These are phyloP conservation scores for Novumbra hubbsi DNA, from an alignment of 2,797 vertebrate species.

Conservation along the genomic window DNA sequence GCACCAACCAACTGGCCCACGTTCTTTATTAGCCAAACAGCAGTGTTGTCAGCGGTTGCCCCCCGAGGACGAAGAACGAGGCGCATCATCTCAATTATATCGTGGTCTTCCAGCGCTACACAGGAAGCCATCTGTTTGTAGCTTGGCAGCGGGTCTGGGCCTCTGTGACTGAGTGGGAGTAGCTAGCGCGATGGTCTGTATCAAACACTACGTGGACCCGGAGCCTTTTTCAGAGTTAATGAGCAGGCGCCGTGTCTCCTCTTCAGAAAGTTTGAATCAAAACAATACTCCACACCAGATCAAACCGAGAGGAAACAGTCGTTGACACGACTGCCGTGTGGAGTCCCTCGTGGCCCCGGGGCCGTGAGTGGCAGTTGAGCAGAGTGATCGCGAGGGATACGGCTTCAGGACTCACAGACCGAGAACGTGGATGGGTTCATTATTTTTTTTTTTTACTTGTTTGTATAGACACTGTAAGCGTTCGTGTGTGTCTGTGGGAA, in stretches of 20 bases:
- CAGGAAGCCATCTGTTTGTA: background rate
- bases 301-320: slow-evolving; percentile 30
- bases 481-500: background rate
- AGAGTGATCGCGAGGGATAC: slow-evolving; percentile 10
- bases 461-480: background rate
- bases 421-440: slow-evolving; percentile 4
- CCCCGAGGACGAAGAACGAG: background rate
- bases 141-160: background rate
- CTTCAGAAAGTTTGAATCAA: slow-evolving; percentile 63
- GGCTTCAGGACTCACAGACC: slow-evolving; percentile 6
- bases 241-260: slow-evolving; percentile 52
- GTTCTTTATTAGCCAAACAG: too few relatives aligned
- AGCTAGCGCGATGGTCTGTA: slow-evolving; percentile 40
- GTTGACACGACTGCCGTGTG: background rate
- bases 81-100: too few relatives aligned
- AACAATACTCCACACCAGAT: slow-evolving; percentile 45
- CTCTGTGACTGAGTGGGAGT: slow-evolving; percentile 37
- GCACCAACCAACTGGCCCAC: background rate
- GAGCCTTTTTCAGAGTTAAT: slow-evolving; percentile 64
- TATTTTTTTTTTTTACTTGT: background rate
- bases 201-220: slow-evolving; percentile 54
- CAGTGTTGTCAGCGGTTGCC: background rate
- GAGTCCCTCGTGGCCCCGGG: slow-evolving; percentile 19
- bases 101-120: too few relatives aligned
- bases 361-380: slow-evolving; percentile 19